phyloP scores from a whole-genome alignment of 1,140 invertebrate genomes.

The Leguminivora glycinivorella region DNA sequence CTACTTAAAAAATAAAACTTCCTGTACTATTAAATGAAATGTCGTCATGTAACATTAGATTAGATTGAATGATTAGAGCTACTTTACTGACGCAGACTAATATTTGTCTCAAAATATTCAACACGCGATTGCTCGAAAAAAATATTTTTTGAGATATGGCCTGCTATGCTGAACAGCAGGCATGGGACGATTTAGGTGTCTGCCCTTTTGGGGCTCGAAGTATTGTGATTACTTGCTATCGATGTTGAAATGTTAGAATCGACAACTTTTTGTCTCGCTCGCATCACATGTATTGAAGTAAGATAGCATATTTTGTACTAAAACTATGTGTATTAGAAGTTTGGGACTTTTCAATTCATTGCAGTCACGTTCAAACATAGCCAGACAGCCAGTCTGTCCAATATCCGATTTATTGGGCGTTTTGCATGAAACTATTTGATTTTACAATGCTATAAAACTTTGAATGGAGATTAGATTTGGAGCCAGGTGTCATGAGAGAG shows the following conservation, averaged over 20 bases:
- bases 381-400: conserved; percentile 20
- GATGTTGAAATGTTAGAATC: not conserved
- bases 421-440: conserved; percentile 20
- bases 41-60: too few species aligned
- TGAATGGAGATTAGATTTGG: conserved; percentile 1
- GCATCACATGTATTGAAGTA: not conserved
- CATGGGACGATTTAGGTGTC: too few species aligned
- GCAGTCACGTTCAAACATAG: not conserved
- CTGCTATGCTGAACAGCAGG: too few species aligned
- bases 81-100: too few species aligned
- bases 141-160: too few species aligned
- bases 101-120: too few species aligned
- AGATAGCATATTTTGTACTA: not conserved
- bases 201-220: conserved; percentile 16
- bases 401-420: conserved; percentile 16
- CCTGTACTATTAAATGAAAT: too few species aligned
- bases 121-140: too few species aligned
- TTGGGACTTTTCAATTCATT: not conserved
- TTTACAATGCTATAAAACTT: not conserved
- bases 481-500: not conserved
- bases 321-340: not conserved
- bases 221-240: not conserved
- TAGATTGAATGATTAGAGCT: too few species aligned
- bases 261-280: not conserved
- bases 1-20: too few species aligned